Conservation (phyloP, 64 coral and sea anemone species). For the Actinia equina region DNA sequence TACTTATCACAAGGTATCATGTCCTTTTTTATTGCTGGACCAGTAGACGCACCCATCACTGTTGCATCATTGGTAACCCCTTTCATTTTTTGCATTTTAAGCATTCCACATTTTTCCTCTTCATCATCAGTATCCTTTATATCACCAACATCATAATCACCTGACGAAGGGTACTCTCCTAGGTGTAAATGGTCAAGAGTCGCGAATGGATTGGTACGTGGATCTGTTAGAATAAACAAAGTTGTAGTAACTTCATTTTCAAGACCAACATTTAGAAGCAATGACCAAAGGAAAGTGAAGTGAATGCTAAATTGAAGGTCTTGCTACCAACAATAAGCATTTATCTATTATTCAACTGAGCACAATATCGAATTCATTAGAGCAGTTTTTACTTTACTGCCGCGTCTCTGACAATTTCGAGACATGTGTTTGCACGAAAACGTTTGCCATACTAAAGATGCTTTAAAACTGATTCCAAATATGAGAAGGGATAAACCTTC, state of each 20-base stretch:
- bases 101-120: neutral
- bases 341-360: too few relatives aligned
- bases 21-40: neutral
- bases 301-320: too few relatives aligned
- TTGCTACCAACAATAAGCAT: too few relatives aligned
- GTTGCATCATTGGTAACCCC: neutral
- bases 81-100: neutral
- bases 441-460: too few relatives aligned
- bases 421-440: too few relatives aligned
- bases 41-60: neutral
- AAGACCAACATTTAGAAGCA: too few relatives aligned
- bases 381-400: too few relatives aligned
- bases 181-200: neutral
- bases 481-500: too few relatives aligned
- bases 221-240: neutral
- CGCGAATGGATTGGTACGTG: neutral
- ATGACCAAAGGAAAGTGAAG: too few relatives aligned
- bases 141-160: neutral
- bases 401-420: too few relatives aligned
- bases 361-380: too few relatives aligned
- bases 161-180: neutral
- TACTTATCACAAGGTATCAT: neutral
- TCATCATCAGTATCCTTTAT: neutral
- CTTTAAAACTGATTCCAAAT: too few relatives aligned
- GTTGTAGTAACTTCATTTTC: neutral